Evolutionary conservation across 1,140 invertebrate genomes (phyloP).

Genomic region (Leptonema lineaticorne): DNA sequence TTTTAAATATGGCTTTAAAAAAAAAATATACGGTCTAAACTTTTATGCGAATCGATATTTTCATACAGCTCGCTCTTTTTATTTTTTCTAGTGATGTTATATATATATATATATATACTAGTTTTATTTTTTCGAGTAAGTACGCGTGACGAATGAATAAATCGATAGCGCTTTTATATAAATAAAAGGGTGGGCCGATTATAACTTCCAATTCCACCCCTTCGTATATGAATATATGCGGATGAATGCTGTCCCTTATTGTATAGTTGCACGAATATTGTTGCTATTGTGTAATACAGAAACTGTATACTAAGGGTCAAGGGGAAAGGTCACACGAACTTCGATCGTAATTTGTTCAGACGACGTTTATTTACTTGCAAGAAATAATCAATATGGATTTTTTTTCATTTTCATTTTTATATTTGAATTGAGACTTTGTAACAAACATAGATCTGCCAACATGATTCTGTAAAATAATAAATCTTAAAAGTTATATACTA

Average conservation of each 20-base stretch:
- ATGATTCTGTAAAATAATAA: not conserved
- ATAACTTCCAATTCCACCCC: not conserved
- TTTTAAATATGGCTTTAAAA: not conserved
- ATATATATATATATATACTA: not conserved
- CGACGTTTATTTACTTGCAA: not conserved
- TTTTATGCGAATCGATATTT: not conserved
- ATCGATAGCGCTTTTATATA: not conserved
- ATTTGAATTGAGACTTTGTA: not conserved
- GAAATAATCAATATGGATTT: not conserved
- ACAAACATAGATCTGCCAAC: not conserved
- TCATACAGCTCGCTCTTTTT: too few species aligned
- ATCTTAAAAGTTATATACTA: not conserved
- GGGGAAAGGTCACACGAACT: slow-evolving; percentile 5
- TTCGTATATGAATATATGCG: not conserved
- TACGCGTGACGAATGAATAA: not conserved
- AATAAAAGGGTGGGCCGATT: not conserved
- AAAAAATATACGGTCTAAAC: not conserved
- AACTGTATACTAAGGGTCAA: slow-evolving; percentile 1
- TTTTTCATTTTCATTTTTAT: not conserved
- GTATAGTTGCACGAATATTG: not conserved
- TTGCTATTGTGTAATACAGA: not conserved
- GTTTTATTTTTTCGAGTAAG: too few species aligned
- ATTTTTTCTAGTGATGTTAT: not conserved
- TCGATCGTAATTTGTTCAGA: not conserved
- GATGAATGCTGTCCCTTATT: not conserved